Base-by-base conservation (phyloP, 2,888 invertebrate species). In the Chrysolina americana region DNA sequence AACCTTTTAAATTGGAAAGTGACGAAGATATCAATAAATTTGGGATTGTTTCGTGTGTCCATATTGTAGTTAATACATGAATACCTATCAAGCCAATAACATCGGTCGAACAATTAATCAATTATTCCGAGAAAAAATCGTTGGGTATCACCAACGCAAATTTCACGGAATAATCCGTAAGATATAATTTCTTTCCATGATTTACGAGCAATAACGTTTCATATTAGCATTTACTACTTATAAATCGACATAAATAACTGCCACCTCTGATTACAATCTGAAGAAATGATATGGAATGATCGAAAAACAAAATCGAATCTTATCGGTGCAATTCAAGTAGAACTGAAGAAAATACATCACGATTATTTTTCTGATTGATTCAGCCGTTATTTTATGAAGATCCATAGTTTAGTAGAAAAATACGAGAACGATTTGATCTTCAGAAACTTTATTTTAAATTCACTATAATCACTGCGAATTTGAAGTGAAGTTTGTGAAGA, bases 131-230 rank as follows among this genome's bases (percentile, higher is more conserved):
- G n/a, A 50, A 28, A 59, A 36, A 59, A 28, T 28, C 28, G 6
- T 9, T 23, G 13, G 13, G 28, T 28, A 59, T 28, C 59, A 28
- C 36, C 36, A 59, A 59, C 23, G 59, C n/a, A n/a, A 59, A 59
- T 59, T 59, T 59, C 28, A 59, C 59, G 59, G 59, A 59, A 59
- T 59, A 59, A 59, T 59, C n/a, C 59, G 59, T 36, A 17, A 36
- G 28, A 59, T 28, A 53, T 59, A 59, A 59, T 59, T 59, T 28
- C 28, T 36, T 36, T 13, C 8, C 13, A 59, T 59, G 59, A 59
- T 59, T 59, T 53, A 53, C 13, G 53, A 36, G 36, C 59, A 36
- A 59, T 59, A 59, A 59, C 59, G n/a, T 28, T 59, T 59, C n/a
- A 59, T 28, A 59, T 59, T n/a, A 59, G 28, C 59, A 59, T 28